These are phyloP conservation scores for Drosophila leonis DNA, from an alignment of 2,888 invertebrate genomes.

Conservation along the genomic window DNA sequence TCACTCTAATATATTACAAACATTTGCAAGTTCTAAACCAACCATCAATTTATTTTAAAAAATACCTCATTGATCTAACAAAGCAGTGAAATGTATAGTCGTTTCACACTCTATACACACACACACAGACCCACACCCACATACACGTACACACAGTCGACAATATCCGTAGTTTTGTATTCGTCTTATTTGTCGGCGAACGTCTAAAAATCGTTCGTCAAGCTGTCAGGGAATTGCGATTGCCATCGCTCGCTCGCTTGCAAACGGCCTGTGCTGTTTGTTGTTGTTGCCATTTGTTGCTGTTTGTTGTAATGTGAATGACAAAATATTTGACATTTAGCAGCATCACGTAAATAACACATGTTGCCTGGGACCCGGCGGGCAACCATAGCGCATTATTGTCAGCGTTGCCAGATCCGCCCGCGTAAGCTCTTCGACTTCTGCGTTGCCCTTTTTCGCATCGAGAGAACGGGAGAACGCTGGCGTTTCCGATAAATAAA, in stretches of 20 bases:
- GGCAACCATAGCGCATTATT: conserved; percentile 17
- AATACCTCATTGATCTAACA: not conserved
- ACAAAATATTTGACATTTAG: conserved; percentile 80
- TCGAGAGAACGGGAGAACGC: conserved; percentile 8
- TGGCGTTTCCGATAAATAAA: conserved; percentile 58
- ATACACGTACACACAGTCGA: not conserved
- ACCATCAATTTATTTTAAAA: not conserved
- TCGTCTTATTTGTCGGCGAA: conserved; percentile 42
- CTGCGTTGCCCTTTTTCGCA: conserved; percentile 1
- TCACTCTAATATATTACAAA: not conserved
- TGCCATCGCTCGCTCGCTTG: conserved; percentile 43
- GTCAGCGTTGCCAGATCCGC: conserved; percentile 20
- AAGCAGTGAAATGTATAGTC: conserved; percentile 1
- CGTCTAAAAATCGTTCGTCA: conserved; percentile 64
- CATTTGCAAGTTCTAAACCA: not conserved
- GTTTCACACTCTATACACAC: not conserved
- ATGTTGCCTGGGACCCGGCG: conserved; percentile 18
- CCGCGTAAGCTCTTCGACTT: conserved; percentile 1
- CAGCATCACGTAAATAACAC: conserved; percentile 70
- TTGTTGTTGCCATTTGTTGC: not conserved
- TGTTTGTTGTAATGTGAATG: conserved; percentile 40
- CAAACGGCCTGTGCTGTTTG: not conserved
- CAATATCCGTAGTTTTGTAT: conserved; percentile 44
- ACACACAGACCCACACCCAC: not conserved
- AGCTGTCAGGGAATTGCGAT: conserved; percentile 64